Conservation (phyloP, 2,888 invertebrate genomes). For the Polydrusus tereticollis region DNA sequence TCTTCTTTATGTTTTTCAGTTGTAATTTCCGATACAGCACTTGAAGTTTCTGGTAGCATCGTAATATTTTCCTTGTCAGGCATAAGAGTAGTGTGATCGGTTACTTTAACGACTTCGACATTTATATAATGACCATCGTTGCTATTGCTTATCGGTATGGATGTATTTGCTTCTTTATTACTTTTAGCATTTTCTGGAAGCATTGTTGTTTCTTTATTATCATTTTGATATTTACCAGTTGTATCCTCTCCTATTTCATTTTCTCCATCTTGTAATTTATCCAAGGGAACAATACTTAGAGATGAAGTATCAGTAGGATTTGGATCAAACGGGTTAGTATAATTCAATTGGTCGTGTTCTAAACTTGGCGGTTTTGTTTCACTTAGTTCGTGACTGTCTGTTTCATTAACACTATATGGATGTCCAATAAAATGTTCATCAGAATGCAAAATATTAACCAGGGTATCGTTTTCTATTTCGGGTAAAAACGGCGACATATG, state of each 20-base stretch:
- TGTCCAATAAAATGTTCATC: conserved; percentile 61
- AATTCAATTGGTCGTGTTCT: conserved; percentile 69
- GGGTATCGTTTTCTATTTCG: conserved; percentile 74
- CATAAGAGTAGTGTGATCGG: not conserved
- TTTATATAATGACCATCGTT: conserved; percentile 3
- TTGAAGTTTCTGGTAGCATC: not conserved
- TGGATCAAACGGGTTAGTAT: conserved; percentile 68
- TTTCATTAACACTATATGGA: conserved; percentile 45
- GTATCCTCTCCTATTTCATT: conserved; percentile 36
- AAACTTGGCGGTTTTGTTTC: conserved; percentile 66
- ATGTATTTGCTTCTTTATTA: conserved; percentile 14
- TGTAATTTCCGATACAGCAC: not conserved
- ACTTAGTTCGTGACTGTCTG: conserved; percentile 52
- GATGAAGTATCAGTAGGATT: conserved; percentile 56
- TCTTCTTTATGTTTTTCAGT: conserved; percentile 10
- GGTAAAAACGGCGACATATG: conserved; percentile 79
- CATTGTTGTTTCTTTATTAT: conserved; percentile 7
- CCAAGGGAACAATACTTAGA: conserved; percentile 56
- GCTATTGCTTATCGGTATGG: not conserved
- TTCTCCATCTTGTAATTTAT: conserved; percentile 46
- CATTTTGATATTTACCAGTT: not conserved
- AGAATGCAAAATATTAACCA: conserved; percentile 73
- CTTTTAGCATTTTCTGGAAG: not conserved
- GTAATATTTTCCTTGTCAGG: conserved; percentile 21
- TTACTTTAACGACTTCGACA: not conserved